These are phyloP conservation scores for Drosophila gunungcola DNA, from an alignment of 1,140 invertebrate genomes.

Conservation along the genomic window DNA sequence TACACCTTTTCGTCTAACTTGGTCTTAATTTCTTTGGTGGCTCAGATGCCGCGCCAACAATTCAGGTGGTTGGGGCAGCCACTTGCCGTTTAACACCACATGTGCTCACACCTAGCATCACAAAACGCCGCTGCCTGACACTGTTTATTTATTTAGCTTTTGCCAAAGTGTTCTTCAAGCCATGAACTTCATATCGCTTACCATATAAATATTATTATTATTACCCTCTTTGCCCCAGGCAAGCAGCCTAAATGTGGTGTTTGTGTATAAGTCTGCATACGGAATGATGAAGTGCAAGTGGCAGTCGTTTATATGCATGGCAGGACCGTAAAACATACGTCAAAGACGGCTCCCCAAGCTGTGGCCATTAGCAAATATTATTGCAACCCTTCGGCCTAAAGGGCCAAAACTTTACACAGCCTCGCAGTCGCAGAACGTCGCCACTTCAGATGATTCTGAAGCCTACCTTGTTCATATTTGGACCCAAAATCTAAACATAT, in stretches of 20 bases:
- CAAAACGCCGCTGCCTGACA: conserved; percentile 22
- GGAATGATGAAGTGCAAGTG: conserved; percentile 66
- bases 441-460: background rate
- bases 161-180: conserved; percentile 63
- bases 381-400: conserved; percentile 34
- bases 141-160: conserved; percentile 75
- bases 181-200: conserved; percentile 72
- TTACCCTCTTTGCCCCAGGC: conserved; percentile 45
- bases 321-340: conserved; percentile 41
- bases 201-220: conserved; percentile 82
- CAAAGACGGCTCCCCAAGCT: conserved; percentile 23
- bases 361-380: conserved; percentile 75
- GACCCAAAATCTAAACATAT: background rate
- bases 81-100: conserved; percentile 51
- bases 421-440: background rate
- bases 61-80: conserved; percentile 35
- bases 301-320: conserved; percentile 57
- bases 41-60: conserved; percentile 41
- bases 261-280: conserved; percentile 12
- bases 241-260: conserved; percentile 29
- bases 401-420: background rate
- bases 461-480: too few species aligned
- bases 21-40: conserved; percentile 1
- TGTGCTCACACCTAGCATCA: conserved; percentile 36
- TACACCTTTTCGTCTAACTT: background rate